phyloP scores from a whole-genome alignment of 2,113 vertebrate species.

The Chaetodon auriga region DNA sequence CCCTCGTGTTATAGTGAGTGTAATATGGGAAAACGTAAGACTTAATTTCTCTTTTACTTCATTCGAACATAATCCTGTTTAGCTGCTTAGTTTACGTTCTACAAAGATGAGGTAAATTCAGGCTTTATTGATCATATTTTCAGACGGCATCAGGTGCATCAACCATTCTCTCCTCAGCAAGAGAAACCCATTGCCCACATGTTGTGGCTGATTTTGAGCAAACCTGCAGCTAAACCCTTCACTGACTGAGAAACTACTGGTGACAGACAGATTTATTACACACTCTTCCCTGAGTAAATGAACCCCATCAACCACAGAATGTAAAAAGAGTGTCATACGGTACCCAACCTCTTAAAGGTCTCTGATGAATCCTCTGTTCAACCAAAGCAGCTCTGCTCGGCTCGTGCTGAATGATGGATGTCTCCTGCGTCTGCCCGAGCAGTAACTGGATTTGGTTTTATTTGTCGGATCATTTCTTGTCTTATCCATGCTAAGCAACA shows the following conservation, averaged over 20 bases:
- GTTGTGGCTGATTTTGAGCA: not conserved
- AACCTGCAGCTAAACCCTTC: not conserved
- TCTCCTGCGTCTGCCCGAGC: slow-evolving; percentile 12
- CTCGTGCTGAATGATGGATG: not conserved
- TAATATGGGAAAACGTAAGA: too few species aligned
- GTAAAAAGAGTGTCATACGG: too few species aligned
- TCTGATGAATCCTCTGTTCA: not conserved
- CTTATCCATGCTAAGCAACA: slow-evolving; percentile 23
- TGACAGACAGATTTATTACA: not conserved
- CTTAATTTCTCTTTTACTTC: too few species aligned
- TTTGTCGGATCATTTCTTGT: slow-evolving; percentile 46
- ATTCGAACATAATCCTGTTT: too few species aligned
- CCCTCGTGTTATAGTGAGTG: too few species aligned
- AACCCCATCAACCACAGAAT: too few species aligned
- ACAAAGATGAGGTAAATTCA: too few species aligned
- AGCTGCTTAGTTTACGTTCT: too few species aligned
- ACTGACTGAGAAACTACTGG: not conserved
- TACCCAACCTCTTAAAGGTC: not conserved
- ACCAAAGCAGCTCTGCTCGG: not conserved
- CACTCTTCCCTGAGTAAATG: not conserved
- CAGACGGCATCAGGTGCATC: too few species aligned
- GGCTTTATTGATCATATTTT: too few species aligned
- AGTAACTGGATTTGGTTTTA: slow-evolving; percentile 38
- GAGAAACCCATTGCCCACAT: not conserved
- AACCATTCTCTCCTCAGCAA: too few species aligned